Evolutionary conservation across 2,113 vertebrate genomes (phyloP), one percentile per base, ranked within the genome.

Genomic region (Pseudorasbora parva): DNA sequence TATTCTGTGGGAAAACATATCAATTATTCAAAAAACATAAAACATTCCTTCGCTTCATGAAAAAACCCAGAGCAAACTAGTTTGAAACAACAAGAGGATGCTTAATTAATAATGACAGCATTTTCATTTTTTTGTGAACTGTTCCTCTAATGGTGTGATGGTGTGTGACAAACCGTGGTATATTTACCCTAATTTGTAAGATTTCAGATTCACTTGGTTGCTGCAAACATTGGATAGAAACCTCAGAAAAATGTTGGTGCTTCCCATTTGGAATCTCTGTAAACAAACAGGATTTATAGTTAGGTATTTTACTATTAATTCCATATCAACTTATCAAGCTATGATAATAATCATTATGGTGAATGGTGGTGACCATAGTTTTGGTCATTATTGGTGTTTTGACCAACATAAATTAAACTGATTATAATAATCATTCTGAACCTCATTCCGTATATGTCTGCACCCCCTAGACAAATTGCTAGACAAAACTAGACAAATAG

Each of bases 161-260:
- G 10, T 30, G 43, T 5, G 7, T 45, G 43, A 2, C n/a, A 45
- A 72, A 21, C 43, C 2, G 69, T 69, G 6, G 2, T 10, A 37
- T 66, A 86, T 80, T 89, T 85, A 88, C 83, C 87, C 83, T 73
- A 21, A 79, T 75, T 59, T 84, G 66, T 86, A 54, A 37, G 64
- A 84, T 82, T 77, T 88, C 33, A 88, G 27, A 43, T 84, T 69
- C 33, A 76, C 45, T 76, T 88, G 60, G 56, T 81, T 88, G 49
- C 84, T 64, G 51, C 87, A 87, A 73, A 82, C 71, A 59, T 82
- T 66, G 25, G 85, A 86, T 1, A 85, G 75, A 57, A 85, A 82
- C 60, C 75, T 85, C 77, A 89, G 69, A 57, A 87, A 86, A 78
- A 6, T 54, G 8, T 74, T 86, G 14, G 33, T 62, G 3, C 81